Evolutionary conservation across 2,888 invertebrate species (phyloP).

Genomic region (Anthoptus insignis): DNA sequence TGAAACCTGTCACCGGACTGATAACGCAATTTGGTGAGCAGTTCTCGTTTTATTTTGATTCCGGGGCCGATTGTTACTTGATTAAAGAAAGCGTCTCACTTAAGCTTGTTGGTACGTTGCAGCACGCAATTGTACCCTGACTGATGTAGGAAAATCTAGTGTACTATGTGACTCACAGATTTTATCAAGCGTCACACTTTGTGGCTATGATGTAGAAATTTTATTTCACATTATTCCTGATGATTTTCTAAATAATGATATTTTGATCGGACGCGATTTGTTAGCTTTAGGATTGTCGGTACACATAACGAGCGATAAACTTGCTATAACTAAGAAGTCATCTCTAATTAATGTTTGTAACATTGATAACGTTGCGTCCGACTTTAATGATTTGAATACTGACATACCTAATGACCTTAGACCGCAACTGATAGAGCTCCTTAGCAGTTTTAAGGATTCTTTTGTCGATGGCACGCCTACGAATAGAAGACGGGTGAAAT

Average conservation of each 20-base stretch:
- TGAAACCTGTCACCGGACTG: neutral
- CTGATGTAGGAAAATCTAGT: constrained; percentile 25
- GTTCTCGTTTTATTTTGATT: neutral
- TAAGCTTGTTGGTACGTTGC: constrained; percentile 38
- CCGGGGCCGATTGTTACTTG: constrained; percentile 40
- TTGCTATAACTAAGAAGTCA: neutral
- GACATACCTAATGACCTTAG: neutral
- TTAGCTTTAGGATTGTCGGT: neutral
- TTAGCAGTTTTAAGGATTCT: constrained; percentile 25
- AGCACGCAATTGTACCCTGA: constrained; percentile 24
- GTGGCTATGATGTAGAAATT: constrained; percentile 10
- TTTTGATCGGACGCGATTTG: neutral
- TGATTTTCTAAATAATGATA: neutral
- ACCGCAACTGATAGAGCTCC: neutral
- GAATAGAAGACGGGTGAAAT: neutral
- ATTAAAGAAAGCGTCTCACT: constrained; percentile 42
- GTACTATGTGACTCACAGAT: constrained; percentile 40
- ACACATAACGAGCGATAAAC: neutral
- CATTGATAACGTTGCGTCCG: neutral
- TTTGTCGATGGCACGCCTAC: neutral
- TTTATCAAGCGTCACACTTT: constrained; percentile 16
- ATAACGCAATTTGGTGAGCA: constrained; percentile 27
- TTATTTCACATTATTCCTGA: constrained; percentile 9
- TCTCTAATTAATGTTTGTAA: constrained; percentile 1
- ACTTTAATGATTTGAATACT: neutral